These are phyloP conservation scores for Enteromius treurensis DNA, from an alignment of 2,797 vertebrate genomes.

Conservation along the genomic window DNA sequence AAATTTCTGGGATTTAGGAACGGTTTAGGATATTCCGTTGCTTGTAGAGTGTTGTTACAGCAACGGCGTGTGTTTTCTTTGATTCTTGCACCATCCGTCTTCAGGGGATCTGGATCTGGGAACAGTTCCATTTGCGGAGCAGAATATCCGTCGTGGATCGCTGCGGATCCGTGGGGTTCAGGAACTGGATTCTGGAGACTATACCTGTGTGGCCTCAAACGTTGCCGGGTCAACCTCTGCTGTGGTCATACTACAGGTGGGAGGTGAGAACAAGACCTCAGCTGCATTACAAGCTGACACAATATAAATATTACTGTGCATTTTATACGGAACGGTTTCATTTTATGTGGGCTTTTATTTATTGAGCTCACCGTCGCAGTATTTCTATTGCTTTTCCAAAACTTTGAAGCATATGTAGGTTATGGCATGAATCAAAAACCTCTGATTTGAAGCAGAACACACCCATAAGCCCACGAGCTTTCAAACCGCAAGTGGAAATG, in stretches of 20 bases:
- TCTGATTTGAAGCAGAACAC: slow-evolving; percentile 34
- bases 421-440: slow-evolving; percentile 9
- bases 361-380: background rate
- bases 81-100: slow-evolving; percentile 41
- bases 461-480: slow-evolving; percentile 13
- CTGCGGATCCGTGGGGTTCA: slow-evolving; percentile 80
- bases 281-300: slow-evolving; percentile 3
- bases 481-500: slow-evolving; percentile 33
- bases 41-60: slow-evolving; percentile 3
- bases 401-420: slow-evolving; percentile 14
- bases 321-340: background rate
- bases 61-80: slow-evolving; percentile 20
- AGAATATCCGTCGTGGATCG: slow-evolving; percentile 68
- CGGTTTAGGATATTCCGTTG: slow-evolving; percentile 1
- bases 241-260: slow-evolving; percentile 80
- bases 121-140: slow-evolving; percentile 69
- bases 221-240: slow-evolving; percentile 74
- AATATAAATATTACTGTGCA: slow-evolving; percentile 12
- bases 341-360: slow-evolving; percentile 36
- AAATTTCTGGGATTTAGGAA: background rate
- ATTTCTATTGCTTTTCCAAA: slow-evolving; percentile 35
- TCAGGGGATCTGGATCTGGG: slow-evolving; percentile 81
- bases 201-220: slow-evolving; percentile 82
- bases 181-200: slow-evolving; percentile 83
- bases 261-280: slow-evolving; percentile 77